A percentile compares a stretch with the other conserved stretches of the same genome.
Conservation (phyloP, 2,113 vertebrate species). For the Ciconia maguari region DNA sequence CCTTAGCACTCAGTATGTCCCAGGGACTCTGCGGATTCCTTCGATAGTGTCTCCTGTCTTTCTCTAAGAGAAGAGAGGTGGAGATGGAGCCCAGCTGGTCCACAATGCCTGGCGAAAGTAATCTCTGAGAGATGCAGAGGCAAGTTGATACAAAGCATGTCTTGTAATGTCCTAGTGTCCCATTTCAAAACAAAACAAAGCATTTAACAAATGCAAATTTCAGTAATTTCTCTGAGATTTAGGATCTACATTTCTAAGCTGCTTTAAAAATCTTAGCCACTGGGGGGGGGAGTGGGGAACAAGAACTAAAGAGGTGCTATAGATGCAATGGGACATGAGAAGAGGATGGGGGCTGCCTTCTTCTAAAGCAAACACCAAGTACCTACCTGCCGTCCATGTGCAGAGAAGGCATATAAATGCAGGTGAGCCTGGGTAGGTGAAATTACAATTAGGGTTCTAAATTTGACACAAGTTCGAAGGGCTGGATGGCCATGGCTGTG, state of each 20-base stretch:
- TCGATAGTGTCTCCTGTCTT: neutral
- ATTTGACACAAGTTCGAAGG: neutral
- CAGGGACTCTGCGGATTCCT: neutral
- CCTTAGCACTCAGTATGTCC: neutral
- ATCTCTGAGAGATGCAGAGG: neutral
- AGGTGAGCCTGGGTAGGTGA: neutral
- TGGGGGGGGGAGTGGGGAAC: rapidly evolving
- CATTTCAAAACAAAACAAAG: neutral
- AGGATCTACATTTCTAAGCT: neutral
- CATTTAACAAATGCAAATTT: neutral
- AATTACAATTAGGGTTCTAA: neutral
- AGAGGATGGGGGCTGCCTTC: neutral
- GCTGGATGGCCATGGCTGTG: neutral
- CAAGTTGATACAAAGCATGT: neutral
- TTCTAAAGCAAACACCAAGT: neutral
- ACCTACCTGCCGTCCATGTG: neutral
- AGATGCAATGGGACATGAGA: neutral
- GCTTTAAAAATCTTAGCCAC: neutral
- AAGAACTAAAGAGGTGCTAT: neutral
- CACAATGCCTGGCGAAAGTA: neutral
- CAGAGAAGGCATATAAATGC: neutral
- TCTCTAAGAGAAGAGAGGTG: neutral
- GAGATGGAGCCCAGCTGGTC: neutral
- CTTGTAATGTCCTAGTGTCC: neutral
- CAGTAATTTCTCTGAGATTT: neutral